Conservation (phyloP, 2,888 invertebrate species). For the Corbicula japonica region DNA sequence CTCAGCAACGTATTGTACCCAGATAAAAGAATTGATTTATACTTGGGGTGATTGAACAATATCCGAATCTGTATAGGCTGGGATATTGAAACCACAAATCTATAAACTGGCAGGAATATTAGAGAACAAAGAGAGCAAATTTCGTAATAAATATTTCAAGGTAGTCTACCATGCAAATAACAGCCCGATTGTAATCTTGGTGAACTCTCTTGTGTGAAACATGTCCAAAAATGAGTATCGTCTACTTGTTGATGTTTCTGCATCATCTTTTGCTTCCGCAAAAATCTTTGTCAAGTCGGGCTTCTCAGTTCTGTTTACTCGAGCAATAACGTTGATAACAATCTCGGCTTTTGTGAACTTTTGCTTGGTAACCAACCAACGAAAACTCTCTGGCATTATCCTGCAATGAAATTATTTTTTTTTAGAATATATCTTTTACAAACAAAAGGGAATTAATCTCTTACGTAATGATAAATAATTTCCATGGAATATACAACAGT, state of each 20-base stretch:
- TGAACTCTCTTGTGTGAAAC: constrained; percentile 20
- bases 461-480: too few species aligned
- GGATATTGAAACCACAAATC: too few species aligned
- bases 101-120: too few species aligned
- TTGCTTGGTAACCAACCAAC: constrained; percentile 41
- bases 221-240: constrained; percentile 34
- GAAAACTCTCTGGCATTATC: constrained; percentile 48
- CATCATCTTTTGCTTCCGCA: constrained; percentile 9
- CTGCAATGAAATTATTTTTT: background rate
- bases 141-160: too few species aligned
- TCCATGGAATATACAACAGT: background rate
- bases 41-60: too few species aligned
- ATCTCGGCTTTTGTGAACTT: constrained; percentile 26
- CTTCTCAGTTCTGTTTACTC: constrained; percentile 19
- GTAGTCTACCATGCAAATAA: constrained; percentile 35
- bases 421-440: background rate
- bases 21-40: too few species aligned
- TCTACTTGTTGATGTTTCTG: background rate
- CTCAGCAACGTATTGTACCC: too few species aligned
- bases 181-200: constrained; percentile 38
- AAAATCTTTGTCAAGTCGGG: constrained; percentile 39
- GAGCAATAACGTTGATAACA: constrained; percentile 27
- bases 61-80: too few species aligned
- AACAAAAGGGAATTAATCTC: too few species aligned
- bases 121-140: too few species aligned